Base-by-base conservation (phyloP, 2,888 invertebrate species). In the Drosophila kanekoi region DNA sequence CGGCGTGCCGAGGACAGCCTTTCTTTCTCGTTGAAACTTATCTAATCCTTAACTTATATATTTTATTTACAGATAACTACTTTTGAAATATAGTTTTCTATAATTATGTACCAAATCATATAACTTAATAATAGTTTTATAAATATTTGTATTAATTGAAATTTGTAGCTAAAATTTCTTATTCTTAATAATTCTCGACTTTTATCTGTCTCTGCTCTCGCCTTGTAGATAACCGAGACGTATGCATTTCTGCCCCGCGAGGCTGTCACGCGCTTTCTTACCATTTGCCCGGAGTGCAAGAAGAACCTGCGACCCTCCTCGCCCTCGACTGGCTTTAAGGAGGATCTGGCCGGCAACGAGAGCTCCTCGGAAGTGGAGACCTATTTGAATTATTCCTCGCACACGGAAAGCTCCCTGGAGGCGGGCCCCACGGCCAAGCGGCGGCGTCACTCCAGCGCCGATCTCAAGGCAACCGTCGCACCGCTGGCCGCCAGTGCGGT, bases 191-290 rank as follows among this genome's bases (percentile, higher is more conserved):
- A 3, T n/a, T 37, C 1, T 4, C 40, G 33, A 40, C 9, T 11
- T 2, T 13, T 18, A 1, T 33, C 16, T 33, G 1, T 38, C 13
- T 13, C 11, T 32, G 28, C 9, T 23, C 20, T 2, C 5, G 6
- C 94, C 3, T 8, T 20, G 8, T 5, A 98, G 98, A 98, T 98
- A 90, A 98, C 98, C 56, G 98, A 98, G 93, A 98, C 97, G 69
- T 98, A 97, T 94, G 98, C 98, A 53, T 98, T 98, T 92, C 94
- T 98, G 85, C 98, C 98, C 4, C 95, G 98, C 63, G 98, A 98
- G 93, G 98, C 98, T 52, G 98, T 98, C 91, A 98, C 98, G 66
- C 96, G 97, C 87, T 98, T 98, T 93, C 95, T 98, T 66, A 95
- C 98, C 92, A 97, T 98, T 87, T 98, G 98, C 92, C 96, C 97